phyloP scores from a whole-genome alignment of 2,888 invertebrate genomes.

The Neuroscelio doddi region DNA sequence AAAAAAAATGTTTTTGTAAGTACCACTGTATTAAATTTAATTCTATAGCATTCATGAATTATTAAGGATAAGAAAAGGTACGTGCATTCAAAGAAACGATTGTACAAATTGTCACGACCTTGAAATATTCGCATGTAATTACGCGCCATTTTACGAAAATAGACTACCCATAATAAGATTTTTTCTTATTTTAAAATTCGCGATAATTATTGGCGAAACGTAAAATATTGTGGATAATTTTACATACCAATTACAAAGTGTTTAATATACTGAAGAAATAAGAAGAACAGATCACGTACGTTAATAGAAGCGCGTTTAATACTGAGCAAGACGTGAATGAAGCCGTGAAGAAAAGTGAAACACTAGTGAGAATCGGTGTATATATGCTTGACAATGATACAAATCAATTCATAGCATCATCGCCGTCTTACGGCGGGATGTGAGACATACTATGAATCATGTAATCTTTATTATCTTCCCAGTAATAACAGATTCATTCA shows the following conservation, averaged over 20 bases:
- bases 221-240: too few species aligned
- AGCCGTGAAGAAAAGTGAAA: conserved; percentile 48
- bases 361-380: conserved; percentile 47
- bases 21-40: too few species aligned
- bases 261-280: conserved; percentile 9
- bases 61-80: too few species aligned
- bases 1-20: too few species aligned
- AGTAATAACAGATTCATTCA: conserved; percentile 16
- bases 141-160: too few species aligned
- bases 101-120: too few species aligned
- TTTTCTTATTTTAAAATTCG: too few species aligned
- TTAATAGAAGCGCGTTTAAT: conserved; percentile 32
- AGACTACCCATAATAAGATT: too few species aligned
- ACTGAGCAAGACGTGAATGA: conserved; percentile 45
- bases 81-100: too few species aligned
- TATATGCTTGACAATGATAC: conserved; percentile 46
- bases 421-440: conserved; percentile 31
- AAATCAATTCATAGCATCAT: conserved; percentile 46
- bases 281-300: conserved; percentile 21
- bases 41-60: too few species aligned
- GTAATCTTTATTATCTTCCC: conserved; percentile 25
- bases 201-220: too few species aligned
- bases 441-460: conserved; percentile 39
- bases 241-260: conserved; percentile 1
- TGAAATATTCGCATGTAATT: too few species aligned